Conservation (phyloP, 1,140 invertebrate species). For the Caerostris extrusa region DNA sequence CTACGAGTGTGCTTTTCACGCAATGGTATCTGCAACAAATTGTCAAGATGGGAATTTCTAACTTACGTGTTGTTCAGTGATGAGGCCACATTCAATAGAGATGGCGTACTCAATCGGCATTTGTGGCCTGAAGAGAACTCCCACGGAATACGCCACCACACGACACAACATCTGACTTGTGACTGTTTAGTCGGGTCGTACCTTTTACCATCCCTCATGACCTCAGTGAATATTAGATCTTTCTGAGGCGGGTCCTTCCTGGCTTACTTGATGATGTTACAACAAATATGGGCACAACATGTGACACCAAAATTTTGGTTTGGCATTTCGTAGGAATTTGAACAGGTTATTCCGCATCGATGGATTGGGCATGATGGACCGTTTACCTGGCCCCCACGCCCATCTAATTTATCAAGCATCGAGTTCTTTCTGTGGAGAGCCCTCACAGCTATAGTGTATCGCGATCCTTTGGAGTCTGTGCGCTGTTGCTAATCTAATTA, state of each 20-base stretch:
- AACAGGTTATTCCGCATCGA: conserved; percentile 5
- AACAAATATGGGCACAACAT: background rate
- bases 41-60: background rate
- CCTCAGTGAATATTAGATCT: background rate
- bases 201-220: conserved; percentile 3
- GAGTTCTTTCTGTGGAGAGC: too few relatives aligned
- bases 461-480: too few relatives aligned
- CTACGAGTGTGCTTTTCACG: too few relatives aligned
- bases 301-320: background rate
- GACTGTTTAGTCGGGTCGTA: conserved; percentile 38
- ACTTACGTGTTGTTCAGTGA: background rate
- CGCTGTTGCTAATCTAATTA: too few relatives aligned
- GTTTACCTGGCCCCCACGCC: too few relatives aligned
- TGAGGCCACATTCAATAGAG: background rate
- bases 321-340: background rate
- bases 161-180: background rate
- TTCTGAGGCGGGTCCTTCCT: background rate
- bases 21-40: background rate
- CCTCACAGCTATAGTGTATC: too few relatives aligned
- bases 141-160: too few relatives aligned
- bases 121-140: background rate
- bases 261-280: background rate
- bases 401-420: too few relatives aligned
- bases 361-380: conserved; percentile 80
- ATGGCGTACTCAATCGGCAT: background rate